Evolutionary conservation across 2,888 invertebrate species (phyloP), one percentile per base, ranked within the genome.

Genomic region (Cosmorhoe ocellata): DNA sequence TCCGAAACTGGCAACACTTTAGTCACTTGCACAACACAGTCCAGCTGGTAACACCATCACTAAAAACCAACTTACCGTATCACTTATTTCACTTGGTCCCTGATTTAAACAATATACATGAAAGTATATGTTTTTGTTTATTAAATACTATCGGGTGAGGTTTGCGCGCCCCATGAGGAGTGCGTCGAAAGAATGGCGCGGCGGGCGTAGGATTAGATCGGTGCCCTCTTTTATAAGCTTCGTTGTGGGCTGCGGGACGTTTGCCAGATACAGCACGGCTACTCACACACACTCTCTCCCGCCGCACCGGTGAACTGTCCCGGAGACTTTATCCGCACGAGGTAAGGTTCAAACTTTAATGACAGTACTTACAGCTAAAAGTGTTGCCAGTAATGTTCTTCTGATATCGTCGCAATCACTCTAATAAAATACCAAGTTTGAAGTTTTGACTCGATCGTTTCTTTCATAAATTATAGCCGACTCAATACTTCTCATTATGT

Each of bases 81-180:
- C 89, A 90, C 89, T 88, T 76, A 75, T 79, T 30, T 82, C 85
- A 89, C 89, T 90, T 88, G 87, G 87, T 89, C 87, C 88, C 86
- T 81, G 70, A 80, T 41, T 80, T 76, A 74, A 76, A 80, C 71
- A 58, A 58, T 65, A 78, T 78, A 77, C 77, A 81, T 80, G 73
- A 65, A 74, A 74, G 75, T 74, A 70, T 76, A 76, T 79, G 75
- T 78, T 75, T 74, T 78, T 66, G 74, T 70, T n/a, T 69, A 71
- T 68, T 79, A 71, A 73, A 75, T 76, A 81, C 80, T 88, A 87
- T 87, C 84, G 84, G 75, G 75, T 72, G 76, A 80, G 79, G 76
- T 85, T 84, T 76, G 88, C 83, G 89, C 88, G 87, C 88, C 84
- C 90, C 90, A 90, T 90, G 86, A 81, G 90, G 85, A 84, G 69